Conservation (phyloP, 2,888 invertebrate genomes). For the Cordilura impudica region DNA sequence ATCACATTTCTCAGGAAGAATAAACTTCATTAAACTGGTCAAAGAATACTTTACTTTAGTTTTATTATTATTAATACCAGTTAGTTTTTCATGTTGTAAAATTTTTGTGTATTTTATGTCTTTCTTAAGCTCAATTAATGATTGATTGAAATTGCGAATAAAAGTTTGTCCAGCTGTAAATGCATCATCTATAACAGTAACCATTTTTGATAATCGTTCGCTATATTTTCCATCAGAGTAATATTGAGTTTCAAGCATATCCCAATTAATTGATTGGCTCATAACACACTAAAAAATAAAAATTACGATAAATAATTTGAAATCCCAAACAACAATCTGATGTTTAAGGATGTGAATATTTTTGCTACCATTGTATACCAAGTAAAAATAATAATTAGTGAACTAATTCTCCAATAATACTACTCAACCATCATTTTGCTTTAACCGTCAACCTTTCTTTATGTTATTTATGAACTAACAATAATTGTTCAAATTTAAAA, state of each 20-base stretch:
- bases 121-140: constrained; percentile 77
- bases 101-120: constrained; percentile 71
- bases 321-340: too few relatives aligned
- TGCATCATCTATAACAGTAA: constrained; percentile 87
- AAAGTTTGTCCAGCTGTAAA: constrained; percentile 87
- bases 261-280: constrained; percentile 97
- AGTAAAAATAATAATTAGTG: too few relatives aligned
- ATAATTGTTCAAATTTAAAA: too few relatives aligned
- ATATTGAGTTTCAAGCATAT: constrained; percentile 92
- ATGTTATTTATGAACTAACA: too few relatives aligned
- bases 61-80: neutral
- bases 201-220: constrained; percentile 91
- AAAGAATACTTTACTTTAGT: constrained; percentile 62
- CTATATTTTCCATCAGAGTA: constrained; percentile 88
- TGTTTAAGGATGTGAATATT: too few relatives aligned
- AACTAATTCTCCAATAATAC: too few relatives aligned
- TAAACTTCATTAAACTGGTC: constrained; percentile 76
- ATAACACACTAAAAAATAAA: constrained; percentile 88
- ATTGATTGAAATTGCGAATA: constrained; percentile 82
- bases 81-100: neutral
- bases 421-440: too few relatives aligned
- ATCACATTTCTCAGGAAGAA: constrained; percentile 69
- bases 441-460: too few relatives aligned
- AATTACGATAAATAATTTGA: too few relatives aligned
- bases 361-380: too few relatives aligned